These are phyloP conservation scores for Ptilodon capucinus DNA, from an alignment of 2,888 invertebrate genomes.

Conservation along the genomic window DNA sequence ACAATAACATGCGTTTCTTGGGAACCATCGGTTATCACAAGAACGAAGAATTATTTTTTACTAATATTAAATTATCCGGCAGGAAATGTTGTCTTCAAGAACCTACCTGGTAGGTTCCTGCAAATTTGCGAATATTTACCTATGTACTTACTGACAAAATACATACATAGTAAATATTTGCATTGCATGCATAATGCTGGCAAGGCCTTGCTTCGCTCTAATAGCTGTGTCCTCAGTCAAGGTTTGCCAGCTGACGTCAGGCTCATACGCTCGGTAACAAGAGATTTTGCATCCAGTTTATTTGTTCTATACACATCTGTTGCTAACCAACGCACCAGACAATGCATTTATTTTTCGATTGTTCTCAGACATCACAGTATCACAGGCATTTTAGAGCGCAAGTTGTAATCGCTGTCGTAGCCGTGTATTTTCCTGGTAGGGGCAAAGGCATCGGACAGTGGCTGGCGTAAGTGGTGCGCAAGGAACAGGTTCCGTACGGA, in stretches of 20 bases:
- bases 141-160: constrained; percentile 11
- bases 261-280: constrained; percentile 64
- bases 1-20: not conserved
- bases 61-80: no score
- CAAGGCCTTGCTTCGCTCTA: constrained; percentile 73
- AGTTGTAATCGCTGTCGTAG: constrained; percentile 5
- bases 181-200: constrained; percentile 63
- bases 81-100: no score
- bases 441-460: constrained; percentile 42
- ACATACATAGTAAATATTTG: constrained; percentile 34
- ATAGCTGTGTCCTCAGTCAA: constrained; percentile 74
- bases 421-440: constrained; percentile 40
- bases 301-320: constrained; percentile 33
- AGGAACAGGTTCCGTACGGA: constrained; percentile 74
- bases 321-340: constrained; percentile 31
- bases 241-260: constrained; percentile 73
- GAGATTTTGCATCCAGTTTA: constrained; percentile 57
- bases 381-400: not conserved
- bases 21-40: not conserved
- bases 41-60: no score
- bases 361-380: not conserved
- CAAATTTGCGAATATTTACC: not conserved
- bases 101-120: no score
- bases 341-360: constrained; percentile 11
- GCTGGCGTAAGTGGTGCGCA: constrained; percentile 61